Base-by-base conservation (phyloP, 2,113 vertebrate species). In the Colinus virginianus region DNA sequence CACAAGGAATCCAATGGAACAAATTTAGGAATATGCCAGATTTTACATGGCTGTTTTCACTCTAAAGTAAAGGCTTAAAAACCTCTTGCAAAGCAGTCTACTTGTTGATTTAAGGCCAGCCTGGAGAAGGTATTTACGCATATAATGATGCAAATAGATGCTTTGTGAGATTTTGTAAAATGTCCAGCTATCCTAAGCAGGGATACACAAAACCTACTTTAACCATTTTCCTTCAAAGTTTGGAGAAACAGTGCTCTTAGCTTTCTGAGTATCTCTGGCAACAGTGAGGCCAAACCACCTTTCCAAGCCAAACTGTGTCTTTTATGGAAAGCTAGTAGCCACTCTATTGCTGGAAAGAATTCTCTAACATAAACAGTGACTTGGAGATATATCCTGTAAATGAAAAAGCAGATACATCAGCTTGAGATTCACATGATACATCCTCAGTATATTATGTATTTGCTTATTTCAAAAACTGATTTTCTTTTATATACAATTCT, bases 191-290 rank as follows among this genome's bases (percentile, higher is more conserved):
- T 26, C 30, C 25, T 79, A 91, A 71, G 10, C 0, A 1, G 43
- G 62, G 56, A 61, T 34, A 59, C 22, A 88, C 18, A 83, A 90
- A 93, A 78, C 25, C 7, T 42, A 13, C 77, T 93, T 87, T 62
- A 79, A 87, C 25, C 20, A 64, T 40, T 90, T 71, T 79, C 21
- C 43, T 83, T 86, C 56, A 67, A 48, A 61, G 18, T 68, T n/a
- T 86, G 30, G 42, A 68, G 20, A 36, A 61, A 63, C 36, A 77
- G 5, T 45, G 19, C 1, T 55, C 43, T 82, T 74, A 64, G 67
- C 42, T 92, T 96, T 91, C 82, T 59, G 68, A 67, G 13, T 67
- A 78, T 36, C 49, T 80, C 62, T 88, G 20, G 59, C 34, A 80
- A 40, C 4, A 74, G 21, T 83, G 74, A 91, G 16, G 71, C 43